A percentile compares a stretch with the other conserved stretches of the same genome.
Evolutionary conservation across 2,113 vertebrate species (phyloP).

Genomic region (Oenanthe melanoleuca): DNA sequence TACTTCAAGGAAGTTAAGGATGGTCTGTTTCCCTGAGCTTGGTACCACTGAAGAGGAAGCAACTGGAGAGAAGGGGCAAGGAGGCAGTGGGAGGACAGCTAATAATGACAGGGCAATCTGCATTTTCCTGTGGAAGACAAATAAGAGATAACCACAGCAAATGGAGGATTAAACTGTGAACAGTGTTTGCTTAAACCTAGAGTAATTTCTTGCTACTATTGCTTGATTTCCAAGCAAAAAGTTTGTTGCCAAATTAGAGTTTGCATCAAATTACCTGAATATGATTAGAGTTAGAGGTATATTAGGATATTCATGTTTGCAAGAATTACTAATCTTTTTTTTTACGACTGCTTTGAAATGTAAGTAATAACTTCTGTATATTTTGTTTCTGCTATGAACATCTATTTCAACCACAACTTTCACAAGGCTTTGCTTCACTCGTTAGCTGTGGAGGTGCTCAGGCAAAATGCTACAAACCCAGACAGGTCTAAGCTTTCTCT

Average conservation of each 20-base stretch:
- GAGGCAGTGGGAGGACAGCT: not conserved
- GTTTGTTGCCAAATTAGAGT: constrained; percentile 46
- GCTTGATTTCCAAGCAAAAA: constrained; percentile 49
- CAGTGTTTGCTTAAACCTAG: not conserved
- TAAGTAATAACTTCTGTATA: not conserved
- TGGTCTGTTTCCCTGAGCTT: not conserved
- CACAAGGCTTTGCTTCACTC: constrained; percentile 2
- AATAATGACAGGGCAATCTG: not conserved
- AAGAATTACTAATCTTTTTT: constrained; percentile 55
- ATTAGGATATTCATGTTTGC: constrained; percentile 19
- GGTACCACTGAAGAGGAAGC: not conserved
- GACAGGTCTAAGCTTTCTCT: constrained; percentile 66
- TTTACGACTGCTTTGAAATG: constrained; percentile 46
- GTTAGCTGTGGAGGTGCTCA: constrained; percentile 55
- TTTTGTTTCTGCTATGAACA: constrained; percentile 5
- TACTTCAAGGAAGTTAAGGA: not conserved
- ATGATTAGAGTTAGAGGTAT: constrained; percentile 35
- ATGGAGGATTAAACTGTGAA: constrained; percentile 24
- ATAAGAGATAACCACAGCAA: constrained; percentile 11
- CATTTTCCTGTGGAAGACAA: constrained; percentile 2
- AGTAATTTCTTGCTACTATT: constrained; percentile 32
- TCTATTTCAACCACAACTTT: constrained; percentile 31
- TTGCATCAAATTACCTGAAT: constrained; percentile 37
- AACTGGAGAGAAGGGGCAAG: not conserved
- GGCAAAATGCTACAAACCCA: constrained; percentile 61